A percentile compares a stretch with the other conserved stretches of the same genome.
Conservation (phyloP, 2,113 vertebrate species). For the Cavia porcellus region DNA sequence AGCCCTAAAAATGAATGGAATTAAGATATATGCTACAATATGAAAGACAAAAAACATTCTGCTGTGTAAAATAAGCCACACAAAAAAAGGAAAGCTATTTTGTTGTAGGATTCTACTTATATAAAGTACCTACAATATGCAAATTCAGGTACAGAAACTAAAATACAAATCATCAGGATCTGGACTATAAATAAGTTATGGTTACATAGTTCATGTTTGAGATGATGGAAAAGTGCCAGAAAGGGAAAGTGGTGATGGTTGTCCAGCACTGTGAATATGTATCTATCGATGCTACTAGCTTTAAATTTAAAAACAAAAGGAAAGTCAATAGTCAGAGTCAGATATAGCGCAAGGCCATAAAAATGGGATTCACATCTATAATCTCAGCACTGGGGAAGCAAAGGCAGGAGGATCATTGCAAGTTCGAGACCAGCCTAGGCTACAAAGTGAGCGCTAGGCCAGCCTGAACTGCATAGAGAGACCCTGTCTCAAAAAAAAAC, state of each 20-base stretch:
- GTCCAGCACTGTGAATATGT: background rate
- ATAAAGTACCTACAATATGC: background rate
- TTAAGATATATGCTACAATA: background rate
- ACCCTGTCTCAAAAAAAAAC: too few relatives aligned
- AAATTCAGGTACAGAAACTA: background rate
- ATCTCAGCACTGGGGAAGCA: too few relatives aligned
- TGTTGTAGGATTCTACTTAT: background rate
- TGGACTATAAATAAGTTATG: background rate
- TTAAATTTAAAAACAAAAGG: background rate
- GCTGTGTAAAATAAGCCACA: slow-evolving; percentile 34
- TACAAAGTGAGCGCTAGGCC: too few relatives aligned
- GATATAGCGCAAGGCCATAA: background rate
- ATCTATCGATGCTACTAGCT: background rate
- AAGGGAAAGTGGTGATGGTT: background rate
- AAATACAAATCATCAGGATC: background rate
- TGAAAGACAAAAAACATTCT: slow-evolving; percentile 20
- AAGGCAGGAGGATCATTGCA: too few relatives aligned
- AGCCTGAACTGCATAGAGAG: too few relatives aligned
- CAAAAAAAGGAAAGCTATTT: background rate
- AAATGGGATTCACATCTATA: background rate
- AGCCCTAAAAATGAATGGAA: background rate
- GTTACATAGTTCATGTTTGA: background rate
- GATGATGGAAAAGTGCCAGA: background rate
- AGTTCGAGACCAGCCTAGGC: too few relatives aligned
- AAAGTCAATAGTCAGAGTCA: background rate